Base-by-base conservation (phyloP, 1,140 invertebrate genomes). In the Lordiphosa mommai region DNA sequence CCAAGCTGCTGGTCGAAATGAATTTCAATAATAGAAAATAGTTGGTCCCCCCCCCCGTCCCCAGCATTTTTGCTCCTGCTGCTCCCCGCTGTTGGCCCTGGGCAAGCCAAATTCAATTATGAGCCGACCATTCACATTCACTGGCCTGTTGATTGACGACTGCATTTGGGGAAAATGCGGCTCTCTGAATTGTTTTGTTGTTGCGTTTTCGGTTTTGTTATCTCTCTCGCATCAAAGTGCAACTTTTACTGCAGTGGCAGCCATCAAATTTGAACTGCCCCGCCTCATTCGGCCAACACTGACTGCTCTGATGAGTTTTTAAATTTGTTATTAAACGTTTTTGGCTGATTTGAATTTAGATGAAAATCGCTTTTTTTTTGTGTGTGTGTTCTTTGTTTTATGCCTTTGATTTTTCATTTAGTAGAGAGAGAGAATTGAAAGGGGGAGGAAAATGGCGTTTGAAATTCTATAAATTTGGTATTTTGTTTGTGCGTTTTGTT, bases 261-360 rank as follows among this genome's bases (percentile, higher is more conserved):
- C 40, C 20, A 43, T 43, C 40, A 43, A 43, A 43, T 27, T 43
- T 43, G 40, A 27, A 59, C 43, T 60, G 64, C 36, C 23, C 33
- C 33, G 34, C 30, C 17, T 9, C 12, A 32, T 20, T 6, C 30
- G 32, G 32, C 43, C 30, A 12, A n/a, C 27, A 29, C 23, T 40
- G 56, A 57, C 37, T 44, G 57, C 34, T 40, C 52, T 56, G 59
- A 44, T 80, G 74, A 80, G 74, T 82, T 82, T 82, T 76, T 76
- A 82, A 82, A 84, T 74, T 72, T 55, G 71, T 82, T 82, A 84
- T 84, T 84, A 82, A 82, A 82, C 71, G 76, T 56, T 82, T 69
- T 82, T 63, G 61, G 47, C 44, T 73, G 76, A 82, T 82, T 82
- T 84, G 77, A 82, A 82, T 82, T 82, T 82, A 82, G 76, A 82